Percentiles rank a stretch among this genome's conserved stretches.
Evolutionary conservation across 2,888 invertebrate species (phyloP).

Genomic region (Andrena marginata): DNA sequence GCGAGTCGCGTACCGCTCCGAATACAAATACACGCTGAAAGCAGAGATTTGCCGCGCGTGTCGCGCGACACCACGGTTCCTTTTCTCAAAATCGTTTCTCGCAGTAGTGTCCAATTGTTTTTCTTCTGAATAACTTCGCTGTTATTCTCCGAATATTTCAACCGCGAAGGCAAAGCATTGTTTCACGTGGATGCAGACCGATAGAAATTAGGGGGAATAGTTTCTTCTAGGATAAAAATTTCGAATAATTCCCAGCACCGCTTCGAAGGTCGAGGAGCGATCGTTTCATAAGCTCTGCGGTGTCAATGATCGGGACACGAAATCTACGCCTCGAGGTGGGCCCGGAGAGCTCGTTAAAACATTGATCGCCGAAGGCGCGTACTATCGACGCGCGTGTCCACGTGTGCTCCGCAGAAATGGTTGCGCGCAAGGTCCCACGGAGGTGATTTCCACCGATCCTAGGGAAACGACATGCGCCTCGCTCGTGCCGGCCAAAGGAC

Average conservation of each 20-base stretch:
- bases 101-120: neutral
- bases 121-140: neutral
- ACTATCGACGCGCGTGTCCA: neutral
- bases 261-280: neutral
- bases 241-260: too few relatives aligned
- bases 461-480: slow-evolving; percentile 8
- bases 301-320: slow-evolving; percentile 15
- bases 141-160: neutral
- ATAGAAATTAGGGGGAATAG: too few relatives aligned
- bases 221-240: too few relatives aligned
- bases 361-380: neutral
- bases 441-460: slow-evolving; percentile 11
- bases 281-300: slow-evolving; percentile 1
- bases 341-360: neutral
- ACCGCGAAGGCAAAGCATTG: neutral
- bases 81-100: slow-evolving; percentile 13
- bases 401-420: neutral
- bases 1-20: slow-evolving; percentile 54
- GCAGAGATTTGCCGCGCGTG: slow-evolving; percentile 51
- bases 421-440: neutral
- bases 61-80: slow-evolving; percentile 40
- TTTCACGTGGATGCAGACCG: too few relatives aligned
- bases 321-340: neutral
- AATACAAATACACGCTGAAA: slow-evolving; percentile 66
- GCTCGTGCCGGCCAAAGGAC: slow-evolving; percentile 20